Evolutionary conservation across 2,113 vertebrate species (phyloP), one percentile per base, ranked within the genome.

Genomic region (Ascaphus truei): DNA sequence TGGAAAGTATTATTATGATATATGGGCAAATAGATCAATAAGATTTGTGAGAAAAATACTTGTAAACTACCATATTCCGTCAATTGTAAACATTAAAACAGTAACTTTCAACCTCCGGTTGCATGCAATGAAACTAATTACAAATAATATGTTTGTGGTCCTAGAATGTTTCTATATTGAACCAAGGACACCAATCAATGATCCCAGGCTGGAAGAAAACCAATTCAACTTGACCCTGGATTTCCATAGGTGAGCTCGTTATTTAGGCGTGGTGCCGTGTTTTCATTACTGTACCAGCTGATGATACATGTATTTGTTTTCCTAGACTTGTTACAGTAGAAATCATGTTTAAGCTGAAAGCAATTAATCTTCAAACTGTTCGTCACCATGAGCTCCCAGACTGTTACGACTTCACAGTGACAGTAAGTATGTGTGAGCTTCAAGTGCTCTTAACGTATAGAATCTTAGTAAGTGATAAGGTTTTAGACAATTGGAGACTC

Each of bases 291-390:
- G 33, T 4, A 18, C 12, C 6, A 45, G 25, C 51, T 56, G 10
- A n/a, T 34, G 48, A 18, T 27, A 30, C 29, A 39, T 68, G 53
- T 39, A 57, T 68, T 56, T 50, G 26, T 34, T 27, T 0, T 84
- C 80, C 62, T 81, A 98, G 96, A 48, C 86, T 98, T 68, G 75
- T 98, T 61, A 88, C 84, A 0, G 83, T 98, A 71, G 90, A 93
- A 59, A 86, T 98, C 71, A 80, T 55, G 71, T 89, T 99, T 59
- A 94, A 86, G 26, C 79, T 99, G 75, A 99, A 98, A 81, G 93
- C 92, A 33, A 96, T 98, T 79, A 99, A 98, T 58, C 89, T 98
- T 63, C 96, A 99, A 88, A 96, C 96, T 0, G 89, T 98, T 60
- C 89, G 90, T 22, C 93, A 96, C 50, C 91, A 97, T 0, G 95